Conservation (phyloP, 2,113 vertebrate genomes). For the Passer domesticus region DNA sequence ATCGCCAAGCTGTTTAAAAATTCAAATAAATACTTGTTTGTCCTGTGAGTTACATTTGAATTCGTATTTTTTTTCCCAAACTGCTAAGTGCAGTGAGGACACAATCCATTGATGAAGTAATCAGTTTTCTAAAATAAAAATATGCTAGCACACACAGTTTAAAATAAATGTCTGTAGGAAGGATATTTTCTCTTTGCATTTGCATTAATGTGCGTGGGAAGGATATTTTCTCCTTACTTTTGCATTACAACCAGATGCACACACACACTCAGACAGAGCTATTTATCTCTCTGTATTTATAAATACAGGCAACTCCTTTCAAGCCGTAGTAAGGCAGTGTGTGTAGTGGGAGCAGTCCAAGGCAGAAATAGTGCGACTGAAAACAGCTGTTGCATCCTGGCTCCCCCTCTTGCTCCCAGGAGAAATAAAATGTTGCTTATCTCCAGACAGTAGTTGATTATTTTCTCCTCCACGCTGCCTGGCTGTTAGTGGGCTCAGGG, state of each 20-base stretch:
- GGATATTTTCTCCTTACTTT: conserved; percentile 23
- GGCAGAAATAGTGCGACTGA: conserved; percentile 12
- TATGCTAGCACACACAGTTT: background rate
- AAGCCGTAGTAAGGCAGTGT: background rate
- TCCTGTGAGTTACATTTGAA: conserved; percentile 25
- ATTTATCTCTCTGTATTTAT: conserved; percentile 34
- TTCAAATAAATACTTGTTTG: conserved; percentile 39
- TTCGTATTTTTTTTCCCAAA: background rate
- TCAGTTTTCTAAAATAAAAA: conserved; percentile 48
- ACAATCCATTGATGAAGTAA: conserved; percentile 9
- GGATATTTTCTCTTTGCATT: conserved; percentile 44
- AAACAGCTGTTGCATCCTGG: conserved; percentile 37
- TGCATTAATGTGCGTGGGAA: conserved; percentile 29
- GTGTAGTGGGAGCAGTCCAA: conserved; percentile 17
- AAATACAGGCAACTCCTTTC: conserved; percentile 34
- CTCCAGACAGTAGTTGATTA: conserved; percentile 40
- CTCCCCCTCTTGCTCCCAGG: conserved; percentile 8
- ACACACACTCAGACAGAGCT: background rate
- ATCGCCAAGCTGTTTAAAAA: conserved; percentile 9
- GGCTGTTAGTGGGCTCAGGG: background rate
- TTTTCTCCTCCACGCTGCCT: background rate
- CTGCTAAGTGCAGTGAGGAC: background rate
- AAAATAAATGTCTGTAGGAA: conserved; percentile 25
- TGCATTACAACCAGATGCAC: background rate
- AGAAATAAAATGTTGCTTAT: conserved; percentile 24